Conservation (phyloP, 2,888 invertebrate species). For the Philhelius pedissequus region DNA sequence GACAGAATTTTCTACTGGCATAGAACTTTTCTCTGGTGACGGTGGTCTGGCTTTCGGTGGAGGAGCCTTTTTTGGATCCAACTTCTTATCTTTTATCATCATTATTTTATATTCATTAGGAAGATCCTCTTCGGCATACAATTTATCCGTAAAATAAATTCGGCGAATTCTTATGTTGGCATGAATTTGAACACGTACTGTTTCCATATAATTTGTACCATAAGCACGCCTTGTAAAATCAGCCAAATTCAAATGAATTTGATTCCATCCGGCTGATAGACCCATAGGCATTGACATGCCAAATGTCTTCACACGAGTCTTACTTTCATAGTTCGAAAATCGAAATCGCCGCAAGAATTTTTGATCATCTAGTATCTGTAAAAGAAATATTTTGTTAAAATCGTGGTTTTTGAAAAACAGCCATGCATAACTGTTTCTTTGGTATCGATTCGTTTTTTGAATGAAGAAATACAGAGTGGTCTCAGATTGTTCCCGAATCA, state of each 20-base stretch:
- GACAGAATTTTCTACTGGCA: neutral
- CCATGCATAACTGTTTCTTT: no score
- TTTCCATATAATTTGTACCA: conserved; percentile 95
- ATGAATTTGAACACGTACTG: conserved; percentile 94
- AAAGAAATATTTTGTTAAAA: no score
- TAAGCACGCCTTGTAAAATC: conserved; percentile 98
- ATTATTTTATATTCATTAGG: conserved; percentile 89
- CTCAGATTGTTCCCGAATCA: no score
- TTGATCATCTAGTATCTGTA: conserved; percentile 91
- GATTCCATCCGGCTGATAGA: conserved; percentile 84
- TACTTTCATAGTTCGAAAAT: conserved; percentile 98
- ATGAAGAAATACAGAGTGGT: no score
- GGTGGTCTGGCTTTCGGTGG: conserved; percentile 75
- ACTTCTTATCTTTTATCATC: conserved; percentile 71
- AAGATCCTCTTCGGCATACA: conserved; percentile 94
- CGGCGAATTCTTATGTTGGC: conserved; percentile 97
- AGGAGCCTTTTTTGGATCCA: conserved; percentile 73
- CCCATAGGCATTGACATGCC: conserved; percentile 99
- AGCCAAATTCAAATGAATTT: conserved; percentile 97
- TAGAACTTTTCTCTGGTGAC: conserved; percentile 71
- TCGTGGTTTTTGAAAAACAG: no score
- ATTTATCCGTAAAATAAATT: conserved; percentile 94
- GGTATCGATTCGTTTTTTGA: no score
- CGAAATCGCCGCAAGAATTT: conserved; percentile 95
- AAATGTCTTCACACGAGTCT: conserved; percentile 94